Conservation (phyloP, 2,113 vertebrate species). For the Gadus macrocephalus region DNA sequence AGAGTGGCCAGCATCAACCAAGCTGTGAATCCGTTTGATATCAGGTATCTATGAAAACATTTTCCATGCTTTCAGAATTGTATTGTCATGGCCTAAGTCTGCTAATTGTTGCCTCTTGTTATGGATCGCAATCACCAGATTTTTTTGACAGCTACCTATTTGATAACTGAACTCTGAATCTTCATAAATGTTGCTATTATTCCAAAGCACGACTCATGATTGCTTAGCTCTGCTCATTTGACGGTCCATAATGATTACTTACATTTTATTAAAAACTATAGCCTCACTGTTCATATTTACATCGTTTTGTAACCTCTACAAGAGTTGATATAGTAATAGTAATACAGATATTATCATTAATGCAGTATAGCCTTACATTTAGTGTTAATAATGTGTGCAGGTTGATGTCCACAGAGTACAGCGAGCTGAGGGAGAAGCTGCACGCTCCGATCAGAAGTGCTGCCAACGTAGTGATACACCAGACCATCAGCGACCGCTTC, state of each 20-base stretch:
- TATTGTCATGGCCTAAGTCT: too few species aligned
- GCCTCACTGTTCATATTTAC: background rate
- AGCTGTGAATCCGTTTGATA: slow-evolving; percentile 75
- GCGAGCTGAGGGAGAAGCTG: slow-evolving; percentile 86
- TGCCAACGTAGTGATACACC: slow-evolving; percentile 87
- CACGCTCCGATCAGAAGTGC: slow-evolving; percentile 82
- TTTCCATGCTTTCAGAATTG: too few species aligned
- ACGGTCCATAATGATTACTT: background rate
- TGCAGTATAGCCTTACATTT: background rate
- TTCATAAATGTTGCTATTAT: too few species aligned
- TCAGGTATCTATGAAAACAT: slow-evolving; percentile 71
- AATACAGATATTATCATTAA: too few species aligned
- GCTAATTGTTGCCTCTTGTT: too few species aligned
- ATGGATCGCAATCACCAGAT: too few species aligned
- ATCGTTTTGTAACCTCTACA: too few species aligned
- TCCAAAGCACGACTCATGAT: too few species aligned
- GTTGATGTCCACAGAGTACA: slow-evolving; percentile 86
- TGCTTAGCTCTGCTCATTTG: background rate
- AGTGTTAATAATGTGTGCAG: slow-evolving; percentile 55
- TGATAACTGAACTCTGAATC: too few species aligned
- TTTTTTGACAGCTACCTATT: too few species aligned
- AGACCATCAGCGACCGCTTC: slow-evolving; percentile 89
- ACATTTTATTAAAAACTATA: too few species aligned
- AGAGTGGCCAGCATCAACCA: slow-evolving; percentile 80
- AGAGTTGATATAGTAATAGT: too few species aligned